Evolutionary conservation across 2,113 vertebrate species (phyloP), one percentile per base, ranked within the genome.

Genomic region (Fukomys damarensis): DNA sequence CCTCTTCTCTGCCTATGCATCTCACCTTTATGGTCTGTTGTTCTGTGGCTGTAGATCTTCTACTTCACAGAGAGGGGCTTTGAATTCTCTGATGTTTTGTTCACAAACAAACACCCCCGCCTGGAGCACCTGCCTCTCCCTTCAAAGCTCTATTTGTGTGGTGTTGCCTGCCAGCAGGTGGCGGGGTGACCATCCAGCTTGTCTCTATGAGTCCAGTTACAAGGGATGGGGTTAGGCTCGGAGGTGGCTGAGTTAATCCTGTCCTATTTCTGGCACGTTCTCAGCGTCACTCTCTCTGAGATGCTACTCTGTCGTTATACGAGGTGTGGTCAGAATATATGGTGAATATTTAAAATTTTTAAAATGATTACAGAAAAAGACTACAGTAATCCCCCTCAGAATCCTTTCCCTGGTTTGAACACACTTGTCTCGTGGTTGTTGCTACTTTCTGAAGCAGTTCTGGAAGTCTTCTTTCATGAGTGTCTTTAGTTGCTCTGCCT

Each of bases 71-170:
- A 61, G 28, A 59, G 17, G 28, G 26, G 24, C 28, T 68, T 2
- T 54, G 77, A 76, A 54, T 54, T n/a, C 82, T 88, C 54, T 41
- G 85, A 2, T 14, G 52, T 89, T 96, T 89, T 77, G 93, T 94
- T 79, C 70, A 1, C 38, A 82, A 30, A 19, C 46, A 46, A n/a
- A n/a, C 7, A 43, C 80, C 86, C 0, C 43, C 70, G 35, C 46
- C 49, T 0, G 0, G 61, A 87, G 86, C 49, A 49, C 5, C 38
- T 9, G 3, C 22, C n/a, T 43, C 43, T 76, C 26, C 1, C 63
- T 80, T 54, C 32, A 2, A 4, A 9, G 3, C 14, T 0, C 9
- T 0, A 1, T 41, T 3, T 20, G 80, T 20, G 35, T 24, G 0
- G 28, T 0, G 20, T 59, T 1, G 0, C 13, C 4, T 14, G 79